These are phyloP conservation scores for Platycercus adscitus DNA, from an alignment of 2,113 vertebrate species.

Conservation along the genomic window DNA sequence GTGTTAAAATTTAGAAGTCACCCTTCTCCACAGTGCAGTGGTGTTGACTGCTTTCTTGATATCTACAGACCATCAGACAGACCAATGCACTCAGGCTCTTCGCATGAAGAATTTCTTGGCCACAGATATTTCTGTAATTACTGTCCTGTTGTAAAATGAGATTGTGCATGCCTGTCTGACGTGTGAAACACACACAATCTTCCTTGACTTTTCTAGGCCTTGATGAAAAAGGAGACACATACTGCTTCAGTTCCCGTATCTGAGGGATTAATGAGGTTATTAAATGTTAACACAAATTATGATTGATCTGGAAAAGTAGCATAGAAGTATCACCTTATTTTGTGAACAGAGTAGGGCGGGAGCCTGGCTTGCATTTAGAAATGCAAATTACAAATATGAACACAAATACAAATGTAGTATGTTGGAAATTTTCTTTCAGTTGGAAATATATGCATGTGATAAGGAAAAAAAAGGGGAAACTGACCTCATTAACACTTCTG, in stretches of 20 bases:
- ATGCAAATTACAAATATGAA: neutral
- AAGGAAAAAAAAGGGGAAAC: neutral
- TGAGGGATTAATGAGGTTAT: neutral
- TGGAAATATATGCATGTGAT: neutral
- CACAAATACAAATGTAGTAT: neutral
- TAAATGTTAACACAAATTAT: neutral
- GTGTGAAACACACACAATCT: neutral
- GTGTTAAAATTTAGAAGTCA: neutral
- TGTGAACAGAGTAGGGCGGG: neutral
- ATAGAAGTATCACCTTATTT: neutral
- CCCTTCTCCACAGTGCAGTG: neutral
- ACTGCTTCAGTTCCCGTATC: neutral
- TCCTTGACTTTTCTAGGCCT: neutral
- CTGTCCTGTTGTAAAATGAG: neutral
- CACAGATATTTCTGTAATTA: neutral
- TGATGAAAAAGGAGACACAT: neutral
- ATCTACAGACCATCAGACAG: neutral
- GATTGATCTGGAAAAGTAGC: neutral
- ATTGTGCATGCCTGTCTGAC: neutral
- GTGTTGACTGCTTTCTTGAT: neutral
- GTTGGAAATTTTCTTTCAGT: neutral
- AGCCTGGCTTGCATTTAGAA: neutral
- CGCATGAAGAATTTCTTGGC: neutral
- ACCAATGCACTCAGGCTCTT: neutral
- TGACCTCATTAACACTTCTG: neutral